Percentiles rank a stretch among this genome's conserved stretches.
Conservation (phyloP, 2,113 vertebrate species). For the Otocyon megalotis region DNA sequence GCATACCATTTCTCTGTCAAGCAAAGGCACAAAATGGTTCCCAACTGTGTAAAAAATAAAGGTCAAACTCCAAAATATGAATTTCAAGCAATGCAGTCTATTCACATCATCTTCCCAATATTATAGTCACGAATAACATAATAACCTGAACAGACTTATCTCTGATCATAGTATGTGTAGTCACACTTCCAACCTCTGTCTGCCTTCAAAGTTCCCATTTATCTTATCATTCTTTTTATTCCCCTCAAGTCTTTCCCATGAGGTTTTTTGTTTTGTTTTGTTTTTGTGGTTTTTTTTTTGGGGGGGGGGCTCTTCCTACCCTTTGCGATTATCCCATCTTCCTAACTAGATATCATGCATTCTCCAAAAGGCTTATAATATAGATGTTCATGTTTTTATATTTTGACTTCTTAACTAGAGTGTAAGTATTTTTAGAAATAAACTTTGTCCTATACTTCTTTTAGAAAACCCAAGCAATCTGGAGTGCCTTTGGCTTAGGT, state of each 20-base stretch:
- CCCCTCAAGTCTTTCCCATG: not conserved
- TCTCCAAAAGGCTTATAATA: slow-evolving; percentile 15
- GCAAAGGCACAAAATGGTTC: not conserved
- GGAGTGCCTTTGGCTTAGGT: not conserved
- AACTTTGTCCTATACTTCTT: not conserved
- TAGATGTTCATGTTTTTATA: not conserved
- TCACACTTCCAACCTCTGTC: not conserved
- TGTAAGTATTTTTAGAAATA: not conserved
- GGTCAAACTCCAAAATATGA: slow-evolving; percentile 19
- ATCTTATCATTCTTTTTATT: not conserved
- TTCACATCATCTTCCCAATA: not conserved
- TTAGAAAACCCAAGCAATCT: not conserved
- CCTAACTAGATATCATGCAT: not conserved
- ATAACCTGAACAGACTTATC: not conserved
- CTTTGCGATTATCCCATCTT: not conserved
- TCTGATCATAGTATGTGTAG: not conserved
- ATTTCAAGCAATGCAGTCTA: not conserved
- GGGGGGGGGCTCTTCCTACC: not conserved
- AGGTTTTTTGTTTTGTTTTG: not conserved
- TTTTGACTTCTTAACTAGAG: not conserved
- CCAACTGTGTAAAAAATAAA: slow-evolving; percentile 13
- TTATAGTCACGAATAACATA: not conserved
- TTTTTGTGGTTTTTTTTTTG: too few species aligned
- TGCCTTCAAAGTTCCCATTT: not conserved
- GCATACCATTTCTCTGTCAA: not conserved